These are phyloP conservation scores for Eurystomus glaucurus DNA, from an alignment of 2,797 vertebrate species.

Conservation along the genomic window DNA sequence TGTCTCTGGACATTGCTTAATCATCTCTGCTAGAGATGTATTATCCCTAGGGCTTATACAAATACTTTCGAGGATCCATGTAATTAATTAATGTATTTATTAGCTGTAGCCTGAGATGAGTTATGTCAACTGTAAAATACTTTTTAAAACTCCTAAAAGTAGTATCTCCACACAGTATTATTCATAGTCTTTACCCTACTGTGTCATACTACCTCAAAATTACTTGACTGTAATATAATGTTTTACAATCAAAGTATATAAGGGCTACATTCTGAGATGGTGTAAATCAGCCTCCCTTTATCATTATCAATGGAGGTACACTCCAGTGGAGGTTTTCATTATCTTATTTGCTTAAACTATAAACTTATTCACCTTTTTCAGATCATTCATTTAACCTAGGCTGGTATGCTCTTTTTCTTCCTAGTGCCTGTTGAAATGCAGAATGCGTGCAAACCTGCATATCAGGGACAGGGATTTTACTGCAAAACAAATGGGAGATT, in stretches of 20 bases:
- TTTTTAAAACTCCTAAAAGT: neutral
- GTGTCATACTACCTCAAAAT: neutral
- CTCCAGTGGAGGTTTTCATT: neutral
- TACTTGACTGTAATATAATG: neutral
- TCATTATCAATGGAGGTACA: neutral
- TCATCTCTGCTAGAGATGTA: neutral
- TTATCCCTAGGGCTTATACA: neutral
- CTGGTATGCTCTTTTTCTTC: neutral
- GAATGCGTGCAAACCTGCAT: neutral
- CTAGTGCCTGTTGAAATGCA: neutral
- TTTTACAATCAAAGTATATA: neutral
- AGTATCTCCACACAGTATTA: neutral
- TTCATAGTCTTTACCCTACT: neutral
- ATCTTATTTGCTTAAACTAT: neutral
- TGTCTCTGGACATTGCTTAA: constrained; percentile 20
- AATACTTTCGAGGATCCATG: neutral
- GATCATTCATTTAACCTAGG: neutral
- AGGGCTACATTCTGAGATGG: neutral
- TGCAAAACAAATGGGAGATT: neutral
- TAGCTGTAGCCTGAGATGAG: neutral
- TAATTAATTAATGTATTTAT: neutral
- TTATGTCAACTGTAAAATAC: neutral
- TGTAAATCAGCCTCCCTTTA: neutral
- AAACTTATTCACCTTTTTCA: neutral
- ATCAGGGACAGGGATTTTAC: neutral